Evolutionary conservation across 2,797 vertebrate genomes (phyloP).

Genomic region (Zalophus californianus): DNA sequence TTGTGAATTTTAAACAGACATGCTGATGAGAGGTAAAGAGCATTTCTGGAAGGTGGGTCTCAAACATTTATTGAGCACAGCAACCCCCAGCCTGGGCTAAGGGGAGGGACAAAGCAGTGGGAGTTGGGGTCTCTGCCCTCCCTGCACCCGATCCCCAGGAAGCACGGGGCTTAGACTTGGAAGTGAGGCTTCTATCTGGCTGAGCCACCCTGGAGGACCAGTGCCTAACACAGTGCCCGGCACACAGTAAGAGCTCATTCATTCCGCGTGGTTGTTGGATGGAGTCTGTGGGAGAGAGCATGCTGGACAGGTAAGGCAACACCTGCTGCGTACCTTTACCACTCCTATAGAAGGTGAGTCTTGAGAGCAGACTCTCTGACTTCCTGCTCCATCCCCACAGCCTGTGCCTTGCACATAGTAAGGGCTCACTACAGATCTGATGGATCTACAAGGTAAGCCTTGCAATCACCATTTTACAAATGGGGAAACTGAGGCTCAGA

Average conservation of each 20-base stretch:
- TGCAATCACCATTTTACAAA: not conserved
- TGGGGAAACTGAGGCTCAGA: not conserved
- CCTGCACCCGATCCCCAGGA: not conserved
- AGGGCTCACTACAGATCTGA: not conserved
- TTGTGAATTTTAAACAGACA: not conserved
- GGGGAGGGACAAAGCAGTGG: not conserved
- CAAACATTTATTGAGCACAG: not conserved
- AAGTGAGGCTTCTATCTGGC: not conserved
- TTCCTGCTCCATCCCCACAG: not conserved
- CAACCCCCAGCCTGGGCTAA: not conserved
- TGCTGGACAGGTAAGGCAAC: not conserved
- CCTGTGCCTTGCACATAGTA: too few species aligned
- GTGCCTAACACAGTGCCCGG: not conserved
- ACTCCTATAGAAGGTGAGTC: not conserved
- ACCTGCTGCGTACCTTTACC: not conserved
- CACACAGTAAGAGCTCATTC: not conserved
- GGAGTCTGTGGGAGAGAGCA: not conserved
- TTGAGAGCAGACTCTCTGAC: not conserved
- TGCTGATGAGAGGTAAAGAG: not conserved
- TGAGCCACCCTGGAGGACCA: not conserved
- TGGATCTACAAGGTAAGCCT: not conserved
- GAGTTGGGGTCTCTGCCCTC: not conserved
- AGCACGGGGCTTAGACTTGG: not conserved
- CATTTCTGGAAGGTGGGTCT: not conserved
- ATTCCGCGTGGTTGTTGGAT: not conserved